These are phyloP conservation scores for Daubentonia madagascariensis DNA, from an alignment of 2,113 vertebrate species.

Conservation along the genomic window DNA sequence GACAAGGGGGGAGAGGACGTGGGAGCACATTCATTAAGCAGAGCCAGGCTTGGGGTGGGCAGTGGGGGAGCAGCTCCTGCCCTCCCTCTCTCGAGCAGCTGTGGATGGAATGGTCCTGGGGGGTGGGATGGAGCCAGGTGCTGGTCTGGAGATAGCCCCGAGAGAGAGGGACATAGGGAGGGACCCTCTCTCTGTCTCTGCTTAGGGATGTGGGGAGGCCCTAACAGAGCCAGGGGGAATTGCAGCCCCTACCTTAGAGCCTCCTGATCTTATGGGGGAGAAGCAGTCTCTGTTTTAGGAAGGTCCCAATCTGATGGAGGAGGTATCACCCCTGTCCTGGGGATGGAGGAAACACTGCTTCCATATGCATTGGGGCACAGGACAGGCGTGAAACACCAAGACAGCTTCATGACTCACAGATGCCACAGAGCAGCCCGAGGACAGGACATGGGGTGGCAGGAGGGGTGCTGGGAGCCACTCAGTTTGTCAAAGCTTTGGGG, in stretches of 20 bases:
- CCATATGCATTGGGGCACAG: not conserved
- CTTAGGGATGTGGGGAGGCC: not conserved
- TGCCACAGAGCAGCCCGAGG: not conserved
- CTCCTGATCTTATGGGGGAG: not conserved
- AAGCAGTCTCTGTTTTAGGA: not conserved
- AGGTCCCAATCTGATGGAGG: not conserved
- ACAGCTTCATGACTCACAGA: rapidly evolving
- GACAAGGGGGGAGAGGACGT: constrained; percentile 66
- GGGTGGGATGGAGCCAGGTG: not conserved
- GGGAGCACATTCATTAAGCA: constrained; percentile 89
- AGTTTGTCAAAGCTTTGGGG: not conserved
- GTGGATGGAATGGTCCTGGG: not conserved
- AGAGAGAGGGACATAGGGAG: not conserved
- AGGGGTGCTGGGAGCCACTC: rapidly evolving
- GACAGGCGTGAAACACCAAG: no score
- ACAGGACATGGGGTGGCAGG: not conserved
- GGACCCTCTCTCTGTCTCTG: not conserved
- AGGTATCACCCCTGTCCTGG: not conserved
- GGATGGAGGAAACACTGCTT: not conserved
- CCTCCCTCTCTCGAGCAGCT: not conserved
- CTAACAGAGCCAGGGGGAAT: not conserved
- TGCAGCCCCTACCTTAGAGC: not conserved
- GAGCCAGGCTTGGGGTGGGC: not conserved
- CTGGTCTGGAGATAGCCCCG: not conserved
- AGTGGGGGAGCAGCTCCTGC: not conserved